A percentile compares a stretch with the other conserved stretches of the same genome.
Conservation (phyloP, 2,888 invertebrate genomes). For the Dolomedes plantarius region DNA sequence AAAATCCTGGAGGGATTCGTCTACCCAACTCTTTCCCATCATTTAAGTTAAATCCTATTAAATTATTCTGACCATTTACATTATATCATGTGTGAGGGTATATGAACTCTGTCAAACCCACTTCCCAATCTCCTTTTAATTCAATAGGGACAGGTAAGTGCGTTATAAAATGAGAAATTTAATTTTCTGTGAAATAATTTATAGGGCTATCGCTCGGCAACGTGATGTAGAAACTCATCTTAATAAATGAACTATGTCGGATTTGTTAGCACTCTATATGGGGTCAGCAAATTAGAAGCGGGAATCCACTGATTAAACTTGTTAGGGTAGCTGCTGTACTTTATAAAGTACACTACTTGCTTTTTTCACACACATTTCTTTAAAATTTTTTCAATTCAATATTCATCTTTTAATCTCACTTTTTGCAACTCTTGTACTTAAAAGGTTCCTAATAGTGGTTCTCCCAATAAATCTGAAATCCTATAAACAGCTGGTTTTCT, state of each 20-base stretch:
- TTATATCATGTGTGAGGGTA: constrained; percentile 62
- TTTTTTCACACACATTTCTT: constrained; percentile 13
- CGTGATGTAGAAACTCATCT: constrained; percentile 69
- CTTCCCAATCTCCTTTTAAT: constrained; percentile 73
- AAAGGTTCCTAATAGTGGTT: constrained; percentile 25
- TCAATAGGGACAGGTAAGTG: constrained; percentile 72
- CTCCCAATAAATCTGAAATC: constrained; percentile 18
- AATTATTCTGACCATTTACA: constrained; percentile 10
- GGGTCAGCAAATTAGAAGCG: neutral
- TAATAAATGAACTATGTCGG: neutral
- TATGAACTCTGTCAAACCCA: constrained; percentile 72
- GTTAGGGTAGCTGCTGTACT: constrained; percentile 28
- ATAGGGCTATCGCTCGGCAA: constrained; percentile 74
- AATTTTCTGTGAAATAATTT: constrained; percentile 74
- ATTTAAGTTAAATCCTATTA: constrained; percentile 2
- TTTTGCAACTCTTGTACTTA: constrained; percentile 42
- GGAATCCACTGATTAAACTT: constrained; percentile 28
- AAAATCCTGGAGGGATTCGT: constrained; percentile 14
- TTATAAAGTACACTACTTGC: constrained; percentile 22
- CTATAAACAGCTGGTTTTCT: constrained; percentile 7
- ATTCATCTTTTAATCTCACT: constrained; percentile 8
- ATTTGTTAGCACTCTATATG: constrained; percentile 17
- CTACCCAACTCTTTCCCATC: neutral
- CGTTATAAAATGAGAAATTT: constrained; percentile 73
- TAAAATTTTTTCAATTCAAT: constrained; percentile 28